Percentiles rank a stretch among this genome's conserved stretches.
Conservation (phyloP, 2,113 vertebrate species). For the Gnathonemus longibarbis region DNA sequence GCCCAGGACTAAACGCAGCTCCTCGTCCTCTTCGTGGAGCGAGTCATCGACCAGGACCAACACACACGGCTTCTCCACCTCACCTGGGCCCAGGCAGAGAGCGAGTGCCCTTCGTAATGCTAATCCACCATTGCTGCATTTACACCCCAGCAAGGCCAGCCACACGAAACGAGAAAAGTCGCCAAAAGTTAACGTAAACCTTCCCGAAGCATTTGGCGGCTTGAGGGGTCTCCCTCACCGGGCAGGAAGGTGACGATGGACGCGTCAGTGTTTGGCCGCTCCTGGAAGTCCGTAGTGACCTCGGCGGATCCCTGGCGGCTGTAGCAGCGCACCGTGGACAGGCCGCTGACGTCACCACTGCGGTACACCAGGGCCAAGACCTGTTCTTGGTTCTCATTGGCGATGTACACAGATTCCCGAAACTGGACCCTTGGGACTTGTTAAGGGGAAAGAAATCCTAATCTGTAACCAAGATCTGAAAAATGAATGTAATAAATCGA, state of each 20-base stretch:
- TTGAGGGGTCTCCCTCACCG: constrained; percentile 54
- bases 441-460: constrained; percentile 14
- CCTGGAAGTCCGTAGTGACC: constrained; percentile 90
- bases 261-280: constrained; percentile 83
- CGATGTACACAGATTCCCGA: constrained; percentile 65
- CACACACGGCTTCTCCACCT: constrained; percentile 76
- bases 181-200: neutral
- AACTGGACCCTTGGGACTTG: constrained; percentile 90
- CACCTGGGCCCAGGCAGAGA: constrained; percentile 58
- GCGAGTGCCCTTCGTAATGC: neutral
- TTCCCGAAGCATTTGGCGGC: neutral
- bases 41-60: constrained; percentile 72
- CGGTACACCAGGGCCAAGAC: constrained; percentile 69
- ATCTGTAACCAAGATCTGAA: neutral
- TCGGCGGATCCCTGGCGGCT: constrained; percentile 87
- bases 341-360: constrained; percentile 72
- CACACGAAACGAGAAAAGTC: neutral
- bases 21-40: constrained; percentile 78
- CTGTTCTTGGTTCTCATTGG: constrained; percentile 68
- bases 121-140: neutral
- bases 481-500: neutral
- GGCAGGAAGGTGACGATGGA: constrained; percentile 79
- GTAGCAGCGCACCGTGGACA: constrained; percentile 84
- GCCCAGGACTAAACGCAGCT: constrained; percentile 83
- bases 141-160: neutral